These are phyloP conservation scores for Epistrophe eligans DNA, from an alignment of 2,888 invertebrate species.

Conservation along the genomic window DNA sequence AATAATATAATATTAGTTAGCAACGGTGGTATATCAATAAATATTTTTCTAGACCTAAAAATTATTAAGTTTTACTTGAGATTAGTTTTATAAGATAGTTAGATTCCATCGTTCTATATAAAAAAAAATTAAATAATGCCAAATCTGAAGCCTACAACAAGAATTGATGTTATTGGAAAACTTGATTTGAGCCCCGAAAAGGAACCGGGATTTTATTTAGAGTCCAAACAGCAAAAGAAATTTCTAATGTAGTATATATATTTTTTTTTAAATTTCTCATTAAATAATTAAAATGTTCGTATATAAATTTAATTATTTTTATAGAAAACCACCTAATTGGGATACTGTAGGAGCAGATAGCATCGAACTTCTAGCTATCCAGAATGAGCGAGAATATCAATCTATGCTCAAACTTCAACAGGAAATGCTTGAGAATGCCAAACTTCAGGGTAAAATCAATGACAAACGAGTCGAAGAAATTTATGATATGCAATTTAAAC, in stretches of 20 bases:
- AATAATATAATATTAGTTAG: neutral
- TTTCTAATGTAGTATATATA: conserved; percentile 80
- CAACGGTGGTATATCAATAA: neutral
- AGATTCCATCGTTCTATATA: neutral
- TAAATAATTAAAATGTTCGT: too few relatives aligned
- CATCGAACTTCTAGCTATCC: conserved; percentile 81
- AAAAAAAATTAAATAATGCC: conserved; percentile 79
- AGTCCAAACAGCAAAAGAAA: conserved; percentile 81
- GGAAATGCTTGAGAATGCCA: conserved; percentile 80
- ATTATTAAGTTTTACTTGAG: neutral
- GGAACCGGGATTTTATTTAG: conserved; percentile 80
- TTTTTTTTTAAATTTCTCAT: neutral
- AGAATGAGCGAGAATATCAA: conserved; percentile 81
- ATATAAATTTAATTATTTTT: too few relatives aligned
- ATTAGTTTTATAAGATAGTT: neutral
- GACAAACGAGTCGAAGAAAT: conserved; percentile 80
- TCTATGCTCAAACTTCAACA: conserved; percentile 80
- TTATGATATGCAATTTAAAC: conserved; percentile 79
- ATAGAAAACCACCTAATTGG: conserved; percentile 82
- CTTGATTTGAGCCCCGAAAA: conserved; percentile 82
- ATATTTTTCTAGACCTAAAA: neutral
- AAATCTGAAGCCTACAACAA: conserved; percentile 81
- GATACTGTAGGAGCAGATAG: conserved; percentile 81
- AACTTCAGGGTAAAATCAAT: conserved; percentile 79
- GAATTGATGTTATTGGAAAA: conserved; percentile 79